A percentile compares a stretch with the other conserved stretches of the same genome.
Conservation (phyloP, 2,113 vertebrate genomes). For the Pandion haliaetus region DNA sequence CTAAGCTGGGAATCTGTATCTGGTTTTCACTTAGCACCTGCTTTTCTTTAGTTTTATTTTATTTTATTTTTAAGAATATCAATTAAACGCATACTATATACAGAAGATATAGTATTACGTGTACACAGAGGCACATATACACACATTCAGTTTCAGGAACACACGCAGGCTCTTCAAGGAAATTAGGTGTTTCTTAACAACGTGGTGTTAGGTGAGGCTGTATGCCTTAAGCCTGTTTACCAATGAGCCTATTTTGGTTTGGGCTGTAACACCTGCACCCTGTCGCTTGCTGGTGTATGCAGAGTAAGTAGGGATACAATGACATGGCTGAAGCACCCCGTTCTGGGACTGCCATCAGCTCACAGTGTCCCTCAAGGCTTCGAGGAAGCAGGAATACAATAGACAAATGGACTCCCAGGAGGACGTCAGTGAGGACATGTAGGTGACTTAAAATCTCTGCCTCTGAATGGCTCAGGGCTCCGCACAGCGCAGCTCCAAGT, state of each 20-base stretch:
- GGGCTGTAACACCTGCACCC: not conserved
- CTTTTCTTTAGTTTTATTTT: not conserved
- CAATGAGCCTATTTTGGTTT: not conserved
- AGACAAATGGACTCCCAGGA: not conserved
- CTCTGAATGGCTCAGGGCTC: rapidly evolving
- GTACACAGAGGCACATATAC: not conserved
- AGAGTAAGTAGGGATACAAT: not conserved
- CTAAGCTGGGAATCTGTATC: not conserved
- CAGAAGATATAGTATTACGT: not conserved
- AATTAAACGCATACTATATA: not conserved
- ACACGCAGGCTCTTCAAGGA: not conserved
- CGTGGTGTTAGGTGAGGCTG: rapidly evolving
- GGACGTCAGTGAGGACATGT: not conserved
- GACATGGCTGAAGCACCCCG: rapidly evolving
- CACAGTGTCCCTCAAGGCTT: not conserved
- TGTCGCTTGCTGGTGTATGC: rapidly evolving
- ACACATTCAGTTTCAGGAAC: not conserved
- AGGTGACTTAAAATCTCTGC: not conserved
- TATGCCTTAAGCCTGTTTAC: not conserved
- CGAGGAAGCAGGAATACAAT: not conserved
- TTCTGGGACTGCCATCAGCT: not conserved
- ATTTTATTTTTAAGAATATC: not conserved
- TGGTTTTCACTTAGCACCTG: not conserved
- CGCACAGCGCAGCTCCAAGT: not conserved
- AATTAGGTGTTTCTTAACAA: not conserved